Conservation (phyloP, 2,113 vertebrate genomes). For the Eretmodus cyanostictus region DNA sequence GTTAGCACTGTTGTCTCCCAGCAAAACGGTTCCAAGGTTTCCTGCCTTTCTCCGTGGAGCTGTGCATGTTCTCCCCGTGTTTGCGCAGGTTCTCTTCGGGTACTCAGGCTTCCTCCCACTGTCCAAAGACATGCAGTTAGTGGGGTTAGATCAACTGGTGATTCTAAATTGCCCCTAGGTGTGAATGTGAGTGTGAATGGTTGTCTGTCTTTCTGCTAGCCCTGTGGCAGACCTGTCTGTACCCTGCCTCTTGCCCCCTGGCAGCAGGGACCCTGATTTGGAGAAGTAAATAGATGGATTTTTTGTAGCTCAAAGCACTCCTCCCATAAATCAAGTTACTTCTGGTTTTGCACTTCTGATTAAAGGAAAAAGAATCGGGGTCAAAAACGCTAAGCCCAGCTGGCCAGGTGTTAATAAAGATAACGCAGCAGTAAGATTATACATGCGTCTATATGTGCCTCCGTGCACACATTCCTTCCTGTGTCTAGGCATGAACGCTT, state of each 20-base stretch:
- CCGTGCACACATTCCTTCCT: not conserved
- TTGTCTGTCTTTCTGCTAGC: not conserved
- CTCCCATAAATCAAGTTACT: not conserved
- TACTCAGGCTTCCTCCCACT: accelerated
- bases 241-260: not conserved
- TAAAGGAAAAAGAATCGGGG: not conserved
- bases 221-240: not conserved
- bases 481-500: not conserved
- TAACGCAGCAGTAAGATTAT: not conserved
- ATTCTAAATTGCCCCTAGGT: not conserved
- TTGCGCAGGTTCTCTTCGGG: not conserved
- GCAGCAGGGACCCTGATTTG: not conserved
- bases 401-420: not conserved
- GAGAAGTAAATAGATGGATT: not conserved
- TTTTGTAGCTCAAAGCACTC: not conserved
- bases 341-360: not conserved
- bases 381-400: not conserved
- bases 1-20: not conserved
- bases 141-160: not conserved
- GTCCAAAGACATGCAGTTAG: not conserved
- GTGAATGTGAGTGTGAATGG: not conserved
- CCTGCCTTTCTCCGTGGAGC: not conserved
- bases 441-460: not conserved
- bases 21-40: not conserved
- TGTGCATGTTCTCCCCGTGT: not conserved